These are phyloP conservation scores for Eristalis arbustorum DNA, from an alignment of 2,888 invertebrate species.

Conservation along the genomic window DNA sequence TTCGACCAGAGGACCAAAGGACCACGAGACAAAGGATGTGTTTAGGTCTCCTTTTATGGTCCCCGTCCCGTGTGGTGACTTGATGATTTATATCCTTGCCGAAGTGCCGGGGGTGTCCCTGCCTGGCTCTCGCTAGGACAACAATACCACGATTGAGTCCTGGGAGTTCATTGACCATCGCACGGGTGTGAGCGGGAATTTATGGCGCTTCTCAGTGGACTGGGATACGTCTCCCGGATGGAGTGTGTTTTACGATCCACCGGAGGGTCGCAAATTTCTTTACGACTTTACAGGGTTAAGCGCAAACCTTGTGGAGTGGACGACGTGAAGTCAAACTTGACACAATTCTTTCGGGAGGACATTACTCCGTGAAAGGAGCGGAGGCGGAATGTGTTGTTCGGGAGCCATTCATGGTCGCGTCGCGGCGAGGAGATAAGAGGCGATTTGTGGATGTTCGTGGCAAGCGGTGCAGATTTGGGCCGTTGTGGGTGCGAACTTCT, in stretches of 20 bases:
- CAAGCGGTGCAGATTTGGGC: too few species aligned
- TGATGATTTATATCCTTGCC: constrained; percentile 32
- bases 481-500: too few species aligned
- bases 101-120: background rate
- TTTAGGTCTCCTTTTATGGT: constrained; percentile 24
- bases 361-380: too few species aligned
- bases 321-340: background rate
- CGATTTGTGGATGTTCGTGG: too few species aligned
- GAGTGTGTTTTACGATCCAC: background rate
- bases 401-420: too few species aligned
- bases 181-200: constrained; percentile 14
- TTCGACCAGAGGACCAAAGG: background rate
- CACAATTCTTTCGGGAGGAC: background rate
- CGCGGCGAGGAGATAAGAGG: too few species aligned
- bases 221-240: background rate
- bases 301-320: background rate
- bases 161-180: constrained; percentile 11
- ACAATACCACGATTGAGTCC: background rate
- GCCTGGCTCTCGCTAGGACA: background rate
- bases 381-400: too few species aligned
- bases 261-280: background rate
- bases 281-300: background rate
- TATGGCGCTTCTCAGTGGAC: background rate
- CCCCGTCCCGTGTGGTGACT: background rate
- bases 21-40: constrained; percentile 17